These are phyloP conservation scores for Ostrea edulis DNA, from an alignment of 1,140 invertebrate genomes.

Conservation along the genomic window DNA sequence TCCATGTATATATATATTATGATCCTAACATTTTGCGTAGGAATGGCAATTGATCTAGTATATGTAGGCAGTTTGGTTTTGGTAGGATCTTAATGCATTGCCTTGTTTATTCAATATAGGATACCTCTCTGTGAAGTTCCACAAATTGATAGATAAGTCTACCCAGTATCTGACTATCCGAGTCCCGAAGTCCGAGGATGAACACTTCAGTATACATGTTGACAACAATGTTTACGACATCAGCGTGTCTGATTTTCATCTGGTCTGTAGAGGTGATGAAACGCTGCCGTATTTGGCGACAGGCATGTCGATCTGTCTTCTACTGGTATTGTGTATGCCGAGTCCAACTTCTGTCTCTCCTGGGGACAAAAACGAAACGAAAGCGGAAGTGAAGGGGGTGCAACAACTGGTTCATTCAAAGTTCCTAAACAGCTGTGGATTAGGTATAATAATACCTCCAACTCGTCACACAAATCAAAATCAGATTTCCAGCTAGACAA, in stretches of 20 bases:
- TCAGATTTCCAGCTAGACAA: background rate
- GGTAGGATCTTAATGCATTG: background rate
- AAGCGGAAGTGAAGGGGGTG: background rate
- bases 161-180: background rate
- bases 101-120: background rate
- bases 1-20: background rate
- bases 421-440: constrained; percentile 2
- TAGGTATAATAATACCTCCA: background rate
- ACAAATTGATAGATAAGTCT: background rate
- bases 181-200: background rate
- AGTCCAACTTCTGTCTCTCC: constrained; percentile 31
- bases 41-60: background rate
- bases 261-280: constrained; percentile 27
- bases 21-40: background rate
- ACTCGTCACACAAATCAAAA: background rate
- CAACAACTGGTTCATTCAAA: background rate
- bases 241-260: background rate
- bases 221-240: background rate
- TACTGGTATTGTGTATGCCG: constrained; percentile 52
- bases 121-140: constrained; percentile 8
- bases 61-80: background rate
- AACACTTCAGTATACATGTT: background rate
- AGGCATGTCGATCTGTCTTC: constrained; percentile 42
- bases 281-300: constrained; percentile 42
- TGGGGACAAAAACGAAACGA: background rate